Conservation (phyloP, 2,113 vertebrate genomes). For the Entosphenus tridentatus region DNA sequence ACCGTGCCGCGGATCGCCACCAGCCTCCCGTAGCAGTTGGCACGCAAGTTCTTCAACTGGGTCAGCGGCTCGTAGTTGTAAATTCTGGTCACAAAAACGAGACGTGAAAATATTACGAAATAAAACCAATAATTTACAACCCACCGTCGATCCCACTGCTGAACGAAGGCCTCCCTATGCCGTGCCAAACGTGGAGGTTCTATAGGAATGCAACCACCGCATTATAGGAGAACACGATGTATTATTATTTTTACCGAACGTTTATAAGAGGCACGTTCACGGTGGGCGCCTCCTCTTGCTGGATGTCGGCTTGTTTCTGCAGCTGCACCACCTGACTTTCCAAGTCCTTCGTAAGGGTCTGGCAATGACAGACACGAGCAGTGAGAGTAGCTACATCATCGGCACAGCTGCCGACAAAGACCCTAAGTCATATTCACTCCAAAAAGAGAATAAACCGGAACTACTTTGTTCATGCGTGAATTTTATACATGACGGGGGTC, state of each 20-base stretch:
- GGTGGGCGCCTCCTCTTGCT: constrained; percentile 32
- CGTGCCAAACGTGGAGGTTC: too few relatives aligned
- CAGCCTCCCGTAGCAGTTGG: constrained; percentile 64
- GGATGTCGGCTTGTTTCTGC: constrained; percentile 47
- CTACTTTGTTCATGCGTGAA: too few relatives aligned
- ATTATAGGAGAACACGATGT: background rate
- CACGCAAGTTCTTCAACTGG: constrained; percentile 46
- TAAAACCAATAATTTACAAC: constrained; percentile 1
- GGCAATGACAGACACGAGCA: constrained; percentile 9
- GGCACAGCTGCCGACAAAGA: constrained; percentile 1
- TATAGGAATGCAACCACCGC: background rate
- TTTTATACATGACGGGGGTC: too few relatives aligned
- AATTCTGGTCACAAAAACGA: constrained; percentile 26
- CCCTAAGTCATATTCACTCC: background rate
- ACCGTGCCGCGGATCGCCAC: constrained; percentile 61
- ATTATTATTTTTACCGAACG: constrained; percentile 31
- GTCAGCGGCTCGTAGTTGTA: constrained; percentile 77
- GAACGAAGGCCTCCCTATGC: too few relatives aligned
- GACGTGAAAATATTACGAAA: constrained; percentile 5
- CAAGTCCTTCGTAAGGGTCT: constrained; percentile 76
- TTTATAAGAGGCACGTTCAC: constrained; percentile 67
- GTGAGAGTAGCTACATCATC: background rate
- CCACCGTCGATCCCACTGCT: too few relatives aligned
- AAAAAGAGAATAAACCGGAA: background rate
- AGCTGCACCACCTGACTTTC: constrained; percentile 61